These are phyloP conservation scores for Silurus aristotelis DNA, from an alignment of 2,797 vertebrate species.

Conservation along the genomic window DNA sequence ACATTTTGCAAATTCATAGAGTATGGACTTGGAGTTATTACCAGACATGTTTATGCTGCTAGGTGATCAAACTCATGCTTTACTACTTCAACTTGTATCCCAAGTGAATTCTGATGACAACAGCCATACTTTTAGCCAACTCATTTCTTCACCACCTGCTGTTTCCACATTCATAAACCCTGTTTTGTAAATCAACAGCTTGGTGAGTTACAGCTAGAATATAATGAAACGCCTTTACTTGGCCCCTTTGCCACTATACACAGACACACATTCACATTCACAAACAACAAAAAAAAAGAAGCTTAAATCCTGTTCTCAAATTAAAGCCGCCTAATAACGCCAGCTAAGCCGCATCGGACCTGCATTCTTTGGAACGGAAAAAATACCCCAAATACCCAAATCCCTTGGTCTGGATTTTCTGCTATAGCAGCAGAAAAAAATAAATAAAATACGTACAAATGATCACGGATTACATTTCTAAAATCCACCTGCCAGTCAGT, in stretches of 20 bases:
- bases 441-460: not conserved
- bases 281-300: conserved; percentile 23
- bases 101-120: not conserved
- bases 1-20: not conserved
- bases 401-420: conserved; percentile 43
- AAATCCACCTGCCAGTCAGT: not conserved
- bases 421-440: conserved; percentile 25
- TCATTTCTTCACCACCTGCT: not conserved
- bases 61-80: not conserved
- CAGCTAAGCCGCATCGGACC: conserved; percentile 35
- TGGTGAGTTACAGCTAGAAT: not conserved
- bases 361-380: conserved; percentile 51
- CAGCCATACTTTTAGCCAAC: not conserved
- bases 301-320: conserved; percentile 45
- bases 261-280: conserved; percentile 13
- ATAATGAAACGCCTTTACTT: conserved; percentile 37
- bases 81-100: not conserved
- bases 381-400: conserved; percentile 48
- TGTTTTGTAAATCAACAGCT: not conserved
- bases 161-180: not conserved
- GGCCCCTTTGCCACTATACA: conserved; percentile 51
- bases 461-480: not conserved
- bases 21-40: not conserved
- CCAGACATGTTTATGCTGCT: not conserved
- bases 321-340: conserved; percentile 48